phyloP scores from a whole-genome alignment of 2,888 invertebrate species.

The Colostygia pectinataria region DNA sequence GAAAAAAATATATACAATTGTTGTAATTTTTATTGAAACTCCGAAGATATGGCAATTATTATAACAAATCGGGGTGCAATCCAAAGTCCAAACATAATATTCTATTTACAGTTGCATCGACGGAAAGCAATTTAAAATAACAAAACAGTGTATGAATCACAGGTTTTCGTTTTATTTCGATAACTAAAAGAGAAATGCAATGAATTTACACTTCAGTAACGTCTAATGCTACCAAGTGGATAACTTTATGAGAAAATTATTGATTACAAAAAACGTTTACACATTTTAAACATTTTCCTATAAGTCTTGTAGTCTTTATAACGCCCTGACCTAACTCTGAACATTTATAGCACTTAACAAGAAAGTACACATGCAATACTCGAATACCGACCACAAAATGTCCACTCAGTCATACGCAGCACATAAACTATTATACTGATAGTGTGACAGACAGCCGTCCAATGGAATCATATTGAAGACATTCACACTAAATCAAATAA shows the following conservation, averaged over 20 bases:
- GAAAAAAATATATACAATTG: slow-evolving; percentile 30
- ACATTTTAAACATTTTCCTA: slow-evolving; percentile 78
- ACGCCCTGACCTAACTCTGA: slow-evolving; percentile 66
- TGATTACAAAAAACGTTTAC: slow-evolving; percentile 81
- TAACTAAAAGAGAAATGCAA: slow-evolving; percentile 81
- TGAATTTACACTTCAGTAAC: slow-evolving; percentile 78
- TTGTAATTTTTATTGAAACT: slow-evolving; percentile 38
- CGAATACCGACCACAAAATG: slow-evolving; percentile 50
- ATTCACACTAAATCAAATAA: slow-evolving; percentile 50
- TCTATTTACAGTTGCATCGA: slow-evolving; percentile 18
- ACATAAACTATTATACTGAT: slow-evolving; percentile 43
- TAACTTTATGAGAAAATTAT: slow-evolving; percentile 75
- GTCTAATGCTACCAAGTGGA: slow-evolving; percentile 76
- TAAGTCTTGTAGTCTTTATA: slow-evolving; percentile 80
- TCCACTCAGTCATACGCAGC: slow-evolving; percentile 58
- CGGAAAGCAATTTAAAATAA: slow-evolving; percentile 40
- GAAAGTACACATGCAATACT: slow-evolving; percentile 65
- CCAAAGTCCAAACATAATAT: slow-evolving; percentile 1
- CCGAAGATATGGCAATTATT: slow-evolving; percentile 33
- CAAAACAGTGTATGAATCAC: slow-evolving; percentile 74
- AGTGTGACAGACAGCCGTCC: slow-evolving; percentile 45
- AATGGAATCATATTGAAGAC: slow-evolving; percentile 55
- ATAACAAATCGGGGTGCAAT: slow-evolving; percentile 23
- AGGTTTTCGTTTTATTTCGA: slow-evolving; percentile 77
- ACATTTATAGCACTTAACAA: slow-evolving; percentile 75